Conservation (phyloP, 2,113 vertebrate species). For the Petaurus breviceps region DNA sequence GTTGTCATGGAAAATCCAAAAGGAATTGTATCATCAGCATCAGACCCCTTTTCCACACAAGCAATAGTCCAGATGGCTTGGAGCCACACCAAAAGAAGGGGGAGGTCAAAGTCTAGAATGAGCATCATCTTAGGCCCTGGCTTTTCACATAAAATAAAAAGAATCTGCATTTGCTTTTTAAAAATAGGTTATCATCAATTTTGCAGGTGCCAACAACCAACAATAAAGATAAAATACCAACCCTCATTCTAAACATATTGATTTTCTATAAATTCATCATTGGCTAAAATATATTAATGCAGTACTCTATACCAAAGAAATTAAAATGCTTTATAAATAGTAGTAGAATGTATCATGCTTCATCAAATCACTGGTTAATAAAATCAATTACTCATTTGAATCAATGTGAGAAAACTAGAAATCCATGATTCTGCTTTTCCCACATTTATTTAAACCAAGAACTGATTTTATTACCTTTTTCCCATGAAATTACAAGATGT, state of each 20-base stretch:
- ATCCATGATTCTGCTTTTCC: background rate
- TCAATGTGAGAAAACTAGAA: conserved; percentile 20
- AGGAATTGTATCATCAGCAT: background rate
- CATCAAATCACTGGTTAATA: background rate
- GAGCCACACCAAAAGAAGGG: background rate
- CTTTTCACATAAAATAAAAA: background rate
- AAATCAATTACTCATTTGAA: conserved; percentile 11
- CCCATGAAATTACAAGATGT: background rate
- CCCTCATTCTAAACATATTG: background rate
- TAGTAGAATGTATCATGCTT: background rate
- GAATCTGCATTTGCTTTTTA: background rate
- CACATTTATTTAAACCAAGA: conserved; percentile 18
- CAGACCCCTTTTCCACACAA: conserved; percentile 10
- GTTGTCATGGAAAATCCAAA: background rate
- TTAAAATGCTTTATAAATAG: background rate
- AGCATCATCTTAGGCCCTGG: background rate
- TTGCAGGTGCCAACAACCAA: background rate
- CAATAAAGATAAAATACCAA: background rate
- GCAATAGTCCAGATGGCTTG: background rate
- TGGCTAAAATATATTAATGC: background rate
- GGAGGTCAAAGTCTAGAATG: background rate
- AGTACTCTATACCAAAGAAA: background rate
- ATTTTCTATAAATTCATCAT: background rate
- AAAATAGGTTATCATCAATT: background rate
- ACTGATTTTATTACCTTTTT: background rate